Evolutionary conservation across 2,113 vertebrate genomes (phyloP).

Genomic region (Lutjanus erythropterus): DNA sequence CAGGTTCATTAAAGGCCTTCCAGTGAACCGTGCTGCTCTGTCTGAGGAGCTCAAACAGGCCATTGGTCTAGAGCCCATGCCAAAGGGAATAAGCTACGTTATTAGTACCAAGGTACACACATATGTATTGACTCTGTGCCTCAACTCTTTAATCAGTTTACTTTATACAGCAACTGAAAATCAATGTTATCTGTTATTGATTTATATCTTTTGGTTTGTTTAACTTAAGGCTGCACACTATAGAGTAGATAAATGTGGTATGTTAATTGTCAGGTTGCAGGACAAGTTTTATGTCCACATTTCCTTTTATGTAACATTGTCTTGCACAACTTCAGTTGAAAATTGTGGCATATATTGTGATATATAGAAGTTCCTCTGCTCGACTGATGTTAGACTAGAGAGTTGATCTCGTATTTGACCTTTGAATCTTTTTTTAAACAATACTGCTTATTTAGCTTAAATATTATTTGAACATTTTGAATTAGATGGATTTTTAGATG

Average conservation of each 20-base stretch:
- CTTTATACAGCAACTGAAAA: neutral
- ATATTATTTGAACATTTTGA: neutral
- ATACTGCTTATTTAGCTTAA: neutral
- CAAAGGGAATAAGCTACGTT: conserved; percentile 87
- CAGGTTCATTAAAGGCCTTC: conserved; percentile 92
- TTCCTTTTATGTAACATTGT: conserved; percentile 36
- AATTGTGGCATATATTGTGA: neutral
- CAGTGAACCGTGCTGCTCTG: conserved; percentile 68
- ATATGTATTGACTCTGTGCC: neutral
- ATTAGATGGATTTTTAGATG: neutral
- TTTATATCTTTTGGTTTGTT: neutral
- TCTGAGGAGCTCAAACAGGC: conserved; percentile 81
- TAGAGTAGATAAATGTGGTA: neutral
- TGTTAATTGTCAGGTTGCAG: neutral
- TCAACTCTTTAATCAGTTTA: neutral
- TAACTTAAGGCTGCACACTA: neutral
- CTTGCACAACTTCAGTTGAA: conserved; percentile 16
- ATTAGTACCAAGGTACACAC: conserved; percentile 89
- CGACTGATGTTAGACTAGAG: neutral
- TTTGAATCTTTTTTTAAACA: neutral
- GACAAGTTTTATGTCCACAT: conserved; percentile 6
- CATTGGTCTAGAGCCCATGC: conserved; percentile 82
- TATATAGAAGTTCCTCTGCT: neutral
- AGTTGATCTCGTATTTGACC: neutral
- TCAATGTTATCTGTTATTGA: neutral